Conservation (phyloP, 2,888 invertebrate species). For the Drosophila kokeensis region DNA sequence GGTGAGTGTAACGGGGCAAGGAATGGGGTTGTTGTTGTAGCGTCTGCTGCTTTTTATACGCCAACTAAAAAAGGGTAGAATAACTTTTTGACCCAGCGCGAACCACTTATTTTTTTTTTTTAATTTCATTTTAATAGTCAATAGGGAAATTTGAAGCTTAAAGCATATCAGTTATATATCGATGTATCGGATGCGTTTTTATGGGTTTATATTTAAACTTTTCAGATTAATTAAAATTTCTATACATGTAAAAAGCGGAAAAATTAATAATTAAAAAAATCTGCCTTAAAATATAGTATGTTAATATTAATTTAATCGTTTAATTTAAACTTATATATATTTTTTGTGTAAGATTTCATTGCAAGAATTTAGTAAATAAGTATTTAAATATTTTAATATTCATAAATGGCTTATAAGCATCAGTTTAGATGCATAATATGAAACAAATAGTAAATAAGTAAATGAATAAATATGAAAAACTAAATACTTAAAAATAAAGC, state of each 20-base stretch:
- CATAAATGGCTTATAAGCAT: neutral
- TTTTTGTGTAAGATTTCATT: neutral
- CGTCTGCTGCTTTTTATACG: conserved; percentile 41
- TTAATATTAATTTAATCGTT: neutral
- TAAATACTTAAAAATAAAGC: neutral
- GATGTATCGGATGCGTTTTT: neutral
- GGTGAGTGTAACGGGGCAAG: neutral
- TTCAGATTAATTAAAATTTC: neutral
- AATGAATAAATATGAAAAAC: neutral
- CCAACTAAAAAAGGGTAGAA: conserved; percentile 33
- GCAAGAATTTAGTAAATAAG: neutral
- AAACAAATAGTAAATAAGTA: neutral
- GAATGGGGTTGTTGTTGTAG: conserved; percentile 11
- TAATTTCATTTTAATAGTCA: conserved; percentile 44
- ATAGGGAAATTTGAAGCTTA: conserved; percentile 26
- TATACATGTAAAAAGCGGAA: neutral
- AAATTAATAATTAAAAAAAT: neutral
- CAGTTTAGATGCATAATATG: neutral
- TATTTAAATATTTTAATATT: neutral
- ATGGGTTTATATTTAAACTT: neutral
- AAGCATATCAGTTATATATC: conserved; percentile 18
- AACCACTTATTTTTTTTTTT: conserved; percentile 45
- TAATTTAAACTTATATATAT: neutral
- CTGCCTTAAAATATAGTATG: neutral
- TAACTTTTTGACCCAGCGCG: conserved; percentile 32